Percentiles rank a stretch among this genome's conserved stretches.
Evolutionary conservation across 2,888 invertebrate species (phyloP).

Genomic region (Megamerina dolium): DNA sequence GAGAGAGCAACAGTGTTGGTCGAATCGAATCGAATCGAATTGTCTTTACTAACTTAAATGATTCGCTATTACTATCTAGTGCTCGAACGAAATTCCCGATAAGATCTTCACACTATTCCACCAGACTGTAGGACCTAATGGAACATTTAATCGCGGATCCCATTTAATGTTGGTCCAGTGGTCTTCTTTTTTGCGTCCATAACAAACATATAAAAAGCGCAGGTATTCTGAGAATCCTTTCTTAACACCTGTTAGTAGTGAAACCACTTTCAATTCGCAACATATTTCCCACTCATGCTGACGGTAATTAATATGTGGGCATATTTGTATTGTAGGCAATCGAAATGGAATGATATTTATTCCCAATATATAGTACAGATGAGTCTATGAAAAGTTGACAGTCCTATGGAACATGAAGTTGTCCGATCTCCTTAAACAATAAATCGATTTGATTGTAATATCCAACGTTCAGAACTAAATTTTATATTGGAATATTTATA

Average conservation of each 20-base stretch:
- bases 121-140: too few species aligned
- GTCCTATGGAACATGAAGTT: constrained; percentile 5
- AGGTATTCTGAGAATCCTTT: constrained; percentile 6
- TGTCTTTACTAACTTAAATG: too few species aligned
- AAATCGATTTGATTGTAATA: constrained; percentile 1
- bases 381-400: constrained; percentile 10
- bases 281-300: constrained; percentile 3
- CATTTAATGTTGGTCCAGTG: too few species aligned
- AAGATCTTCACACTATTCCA: too few species aligned
- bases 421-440: constrained; percentile 4
- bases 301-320: constrained; percentile 3
- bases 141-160: too few species aligned
- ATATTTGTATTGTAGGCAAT: constrained; percentile 5
- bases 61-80: too few species aligned
- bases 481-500: too few species aligned
- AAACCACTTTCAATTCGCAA: constrained; percentile 6
- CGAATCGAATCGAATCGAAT: too few species aligned
- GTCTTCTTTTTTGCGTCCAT: too few species aligned
- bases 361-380: constrained; percentile 8
- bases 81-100: too few species aligned
- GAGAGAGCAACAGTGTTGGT: too few species aligned
- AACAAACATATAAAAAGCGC: constrained; percentile 8
- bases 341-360: constrained; percentile 8
- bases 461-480: too few species aligned
- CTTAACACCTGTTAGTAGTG: constrained; percentile 5